Percentiles rank a stretch among this genome's conserved stretches.
Conservation (phyloP, 2,113 vertebrate species). For the Andinoacara biseriatus region DNA sequence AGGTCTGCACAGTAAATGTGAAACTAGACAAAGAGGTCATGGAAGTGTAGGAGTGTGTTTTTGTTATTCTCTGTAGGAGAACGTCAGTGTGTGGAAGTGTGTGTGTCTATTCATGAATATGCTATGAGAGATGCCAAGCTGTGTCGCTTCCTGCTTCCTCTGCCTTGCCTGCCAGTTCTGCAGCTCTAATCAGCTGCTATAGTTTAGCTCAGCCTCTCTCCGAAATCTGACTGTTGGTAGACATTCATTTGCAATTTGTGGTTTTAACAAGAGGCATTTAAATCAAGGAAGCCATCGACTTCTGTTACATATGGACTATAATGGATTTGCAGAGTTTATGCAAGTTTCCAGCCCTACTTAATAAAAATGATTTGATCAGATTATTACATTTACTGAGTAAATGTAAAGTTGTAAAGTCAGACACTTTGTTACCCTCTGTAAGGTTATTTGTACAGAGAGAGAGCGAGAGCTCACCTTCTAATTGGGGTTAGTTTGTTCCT, state of each 20-base stretch:
- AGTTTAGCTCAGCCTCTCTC: not conserved
- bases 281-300: not conserved
- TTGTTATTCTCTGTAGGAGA: not conserved
- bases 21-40: not conserved
- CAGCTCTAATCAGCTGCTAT: conserved; percentile 25
- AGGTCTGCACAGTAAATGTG: not conserved
- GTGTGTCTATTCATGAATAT: conserved; percentile 13
- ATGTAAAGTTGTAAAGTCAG: not conserved
- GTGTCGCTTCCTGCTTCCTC: conserved; percentile 7
- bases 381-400: not conserved
- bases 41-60: not conserved
- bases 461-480: conserved; percentile 3
- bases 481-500: conserved; percentile 21
- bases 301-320: not conserved
- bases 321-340: not conserved
- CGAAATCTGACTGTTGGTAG: not conserved
- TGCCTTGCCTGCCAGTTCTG: not conserved
- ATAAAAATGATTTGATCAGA: not conserved
- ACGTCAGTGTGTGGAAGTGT: not conserved
- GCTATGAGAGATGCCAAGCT: conserved; percentile 2
- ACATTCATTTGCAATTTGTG: not conserved
- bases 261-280: not conserved
- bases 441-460: not conserved
- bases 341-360: not conserved
- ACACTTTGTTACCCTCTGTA: not conserved